Base-by-base conservation (phyloP, 2,888 invertebrate genomes). In the Drosophila mimica region DNA sequence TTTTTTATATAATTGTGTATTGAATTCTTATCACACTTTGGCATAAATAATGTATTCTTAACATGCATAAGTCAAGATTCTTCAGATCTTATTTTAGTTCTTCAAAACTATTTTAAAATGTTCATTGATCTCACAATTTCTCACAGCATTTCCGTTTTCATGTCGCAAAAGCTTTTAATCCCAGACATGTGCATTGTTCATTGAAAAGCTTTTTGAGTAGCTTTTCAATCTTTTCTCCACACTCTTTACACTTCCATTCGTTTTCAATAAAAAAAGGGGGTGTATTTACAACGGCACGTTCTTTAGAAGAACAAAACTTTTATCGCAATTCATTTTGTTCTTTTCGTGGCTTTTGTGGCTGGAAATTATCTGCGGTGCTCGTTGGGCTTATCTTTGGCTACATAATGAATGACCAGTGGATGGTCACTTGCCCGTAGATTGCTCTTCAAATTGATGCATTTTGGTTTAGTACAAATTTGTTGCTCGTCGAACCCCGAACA, bases 391-490 rank as follows among this genome's bases (percentile, higher is more conserved):
- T 80, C 79, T 68, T 28, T 54, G 1, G 15, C 2, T 30, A 30
- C 13, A 33, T 60, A 67, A 57, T 74, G 81, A 62, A 64, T 78
- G 40, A 31, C 52, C 73, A 72, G 78, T 85, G 88, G 75, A 82
- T 77, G 57, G 54, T 56, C 58, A 57, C 53, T 68, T 59, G 51
- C 57, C 65, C 46, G 52, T 53, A 57, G 74, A 74, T 76, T 68
- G 61, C 48, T 70, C 52, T 65, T 62, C 48, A 63, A 77, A 68
- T 83, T 65, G 64, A 68, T 61, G 72, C 46, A 65, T 67, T 70
- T 57, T 58, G 17, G 66, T 80, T 85, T 71, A 85, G 89, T 85
- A 67, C 46, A 54, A 61, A 68, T 85, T 80, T 71, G 88, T 70
- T 52, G 46, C 69, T 85, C 78, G 82, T 70, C 75, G 80, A 65